Base-by-base conservation (phyloP, 2,888 invertebrate genomes). In the Amphiduros pacificus region DNA sequence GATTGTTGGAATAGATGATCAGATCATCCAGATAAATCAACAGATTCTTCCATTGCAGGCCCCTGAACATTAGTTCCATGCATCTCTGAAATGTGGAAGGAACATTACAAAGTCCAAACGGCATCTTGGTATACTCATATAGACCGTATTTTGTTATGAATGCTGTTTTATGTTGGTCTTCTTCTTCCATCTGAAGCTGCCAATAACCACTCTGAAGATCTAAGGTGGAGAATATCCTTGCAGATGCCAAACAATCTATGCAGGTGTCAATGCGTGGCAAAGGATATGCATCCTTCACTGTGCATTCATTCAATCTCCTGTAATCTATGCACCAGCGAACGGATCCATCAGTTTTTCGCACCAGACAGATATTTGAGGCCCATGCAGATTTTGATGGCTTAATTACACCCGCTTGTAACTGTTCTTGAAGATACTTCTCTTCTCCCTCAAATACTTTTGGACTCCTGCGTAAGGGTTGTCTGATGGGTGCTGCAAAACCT, bases 131-230 rank as follows among this genome's bases (percentile, higher is more conserved):
- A 26, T 64, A 67, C 20, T 69, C 62, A 55, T 54, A 69, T 2
- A 68, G 48, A 6, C 68, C 66, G 36, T 54, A 11, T 20, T 56
- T 60, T 17, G 66, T 65, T 4, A 11, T 54, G 60, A 72, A 70
- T 20, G 70, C 71, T 6, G 71, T 66, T 62, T 71, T 73, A 3
- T 41, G 24, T 49, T 56, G 55, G 50, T 66, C 69, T 9, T 59
- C 56, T 22, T 48, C 54, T 9, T 61, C 58, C 31, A 69, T 51
- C 17, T 61, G 66, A 1, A 73, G 62, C 50, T 73, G 73, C 71
- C 70, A 72, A 55, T 72, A 72, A 11, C 71, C 70, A 20, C 57
- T 53, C 6, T 41, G 57, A 20, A 70, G 50, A 56, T 73, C 72
- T 11, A 72, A 56, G 2, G 59, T 61, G 20, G 55, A 59, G 41